Base-by-base conservation (phyloP, 2,888 invertebrate species). In the Megaustenia siamemsis region DNA sequence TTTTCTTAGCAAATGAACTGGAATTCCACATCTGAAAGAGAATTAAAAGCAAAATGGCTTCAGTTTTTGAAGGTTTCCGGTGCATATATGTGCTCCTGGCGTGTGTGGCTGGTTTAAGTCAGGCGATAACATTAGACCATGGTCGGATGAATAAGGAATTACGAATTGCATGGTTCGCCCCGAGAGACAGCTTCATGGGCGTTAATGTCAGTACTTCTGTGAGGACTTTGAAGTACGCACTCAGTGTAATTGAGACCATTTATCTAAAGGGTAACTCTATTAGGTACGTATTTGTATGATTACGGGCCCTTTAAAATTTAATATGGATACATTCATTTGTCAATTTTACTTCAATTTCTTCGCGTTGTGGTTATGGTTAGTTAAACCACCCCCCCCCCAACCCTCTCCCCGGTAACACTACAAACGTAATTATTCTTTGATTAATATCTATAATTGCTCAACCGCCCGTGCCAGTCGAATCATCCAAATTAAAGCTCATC, bases 161-260 rank as follows among this genome's bases (percentile, higher is more conserved):
- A 6, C 56, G 82, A 32, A 79, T 86, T 21, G 85, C 85, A 12
- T 86, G 85, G 85, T 56, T 86, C n/a, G 82, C 85, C 0, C 85
- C 85, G 1, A 68, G 43, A n/a, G 49, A 71, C 8, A 66, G 63
- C 5, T 12, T 53, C 1, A 73, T 78, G 73, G 69, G 82, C 3
- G 32, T 71, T 12, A 78, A 69, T 45, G 85, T 82, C 3, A 45
- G 35, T 8, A 69, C 82, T 24, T 66, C 78, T 38, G 85, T 82
- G 8, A 82, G 75, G 40, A 71, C 79, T n/a, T 35, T 80, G 6
- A 84, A 73, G 32, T 76, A 75, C 38, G 60, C 84, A 4, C 84
- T 79, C 3, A 71, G 45, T n/a, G 45, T n/a, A 12, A 45, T 63
- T 12, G 77, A 78, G 21, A 78, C 40, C 5, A 49, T 10, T 5